Conservation (phyloP, 2,888 invertebrate genomes). For the Callosobruchus maculatus region DNA sequence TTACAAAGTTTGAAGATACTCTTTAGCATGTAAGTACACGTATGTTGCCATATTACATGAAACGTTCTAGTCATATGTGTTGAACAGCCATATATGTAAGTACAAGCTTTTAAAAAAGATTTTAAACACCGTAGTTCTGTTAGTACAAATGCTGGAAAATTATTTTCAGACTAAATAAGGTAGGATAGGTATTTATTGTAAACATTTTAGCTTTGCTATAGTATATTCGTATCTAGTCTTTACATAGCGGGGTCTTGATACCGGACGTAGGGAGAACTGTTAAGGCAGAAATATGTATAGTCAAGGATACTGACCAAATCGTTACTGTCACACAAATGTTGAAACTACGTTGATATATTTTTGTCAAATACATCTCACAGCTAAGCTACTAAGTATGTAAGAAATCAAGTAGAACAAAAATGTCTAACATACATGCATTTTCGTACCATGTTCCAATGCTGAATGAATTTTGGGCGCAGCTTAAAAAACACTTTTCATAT, state of each 20-base stretch:
- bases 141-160: not conserved
- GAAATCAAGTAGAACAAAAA: too few relatives aligned
- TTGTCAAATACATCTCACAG: too few relatives aligned
- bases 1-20: not conserved
- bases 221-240: not conserved
- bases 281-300: too few relatives aligned
- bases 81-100: not conserved
- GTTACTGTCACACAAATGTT: too few relatives aligned
- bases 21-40: not conserved
- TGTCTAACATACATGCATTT: too few relatives aligned
- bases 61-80: not conserved
- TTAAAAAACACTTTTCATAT: too few relatives aligned
- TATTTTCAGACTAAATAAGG: not conserved
- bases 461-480: too few relatives aligned
- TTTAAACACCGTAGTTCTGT: not conserved
- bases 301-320: too few relatives aligned
- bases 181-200: not conserved
- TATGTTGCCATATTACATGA: not conserved
- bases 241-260: not conserved
- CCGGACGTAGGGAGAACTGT: not conserved
- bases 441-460: too few relatives aligned
- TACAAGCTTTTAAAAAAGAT: not conserved
- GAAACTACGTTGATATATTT: too few relatives aligned
- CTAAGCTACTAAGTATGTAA: too few relatives aligned
- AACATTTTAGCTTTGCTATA: not conserved